Conservation (phyloP, 2,888 invertebrate genomes). For the Drosophila cyrtoloma region DNA sequence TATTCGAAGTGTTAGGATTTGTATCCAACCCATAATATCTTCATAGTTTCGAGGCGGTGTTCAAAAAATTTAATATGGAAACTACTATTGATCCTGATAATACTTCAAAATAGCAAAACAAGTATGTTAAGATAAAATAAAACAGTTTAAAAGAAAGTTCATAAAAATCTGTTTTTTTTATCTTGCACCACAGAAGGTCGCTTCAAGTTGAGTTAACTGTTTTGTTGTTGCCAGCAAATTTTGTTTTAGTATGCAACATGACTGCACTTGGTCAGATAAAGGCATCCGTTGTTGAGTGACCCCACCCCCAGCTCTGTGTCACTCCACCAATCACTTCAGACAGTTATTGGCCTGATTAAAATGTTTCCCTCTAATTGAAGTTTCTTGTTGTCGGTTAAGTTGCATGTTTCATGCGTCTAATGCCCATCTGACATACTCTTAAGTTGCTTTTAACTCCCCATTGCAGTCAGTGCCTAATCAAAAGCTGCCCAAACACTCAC, state of each 20-base stretch:
- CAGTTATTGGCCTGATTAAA: conserved; percentile 43
- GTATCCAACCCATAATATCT: neutral
- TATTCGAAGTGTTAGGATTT: neutral
- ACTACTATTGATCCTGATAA: neutral
- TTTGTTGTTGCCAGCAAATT: conserved; percentile 29
- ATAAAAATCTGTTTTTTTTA: neutral
- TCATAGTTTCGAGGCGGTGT: neutral
- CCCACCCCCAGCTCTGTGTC: no score
- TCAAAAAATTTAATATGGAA: neutral
- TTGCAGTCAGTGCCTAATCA: conserved; percentile 26
- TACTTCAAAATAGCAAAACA: neutral
- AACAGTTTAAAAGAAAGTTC: neutral
- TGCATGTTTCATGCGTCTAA: conserved; percentile 47
- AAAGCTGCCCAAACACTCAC: conserved; percentile 16
- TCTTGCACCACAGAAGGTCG: neutral
- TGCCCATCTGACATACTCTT: conserved; percentile 32
- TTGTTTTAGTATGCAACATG: conserved; percentile 40
- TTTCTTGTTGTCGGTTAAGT: conserved; percentile 65
- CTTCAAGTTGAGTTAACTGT: neutral
- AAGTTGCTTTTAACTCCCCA: conserved; percentile 19
- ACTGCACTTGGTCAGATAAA: conserved; percentile 40
- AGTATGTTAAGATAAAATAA: neutral
- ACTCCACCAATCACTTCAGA: conserved; percentile 3
- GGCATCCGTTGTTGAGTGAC: neutral
- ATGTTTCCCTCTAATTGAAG: conserved; percentile 72